Evolutionary conservation across 2,888 invertebrate genomes (phyloP), one percentile per base, ranked within the genome.

Genomic region (Aphrophora alni): DNA sequence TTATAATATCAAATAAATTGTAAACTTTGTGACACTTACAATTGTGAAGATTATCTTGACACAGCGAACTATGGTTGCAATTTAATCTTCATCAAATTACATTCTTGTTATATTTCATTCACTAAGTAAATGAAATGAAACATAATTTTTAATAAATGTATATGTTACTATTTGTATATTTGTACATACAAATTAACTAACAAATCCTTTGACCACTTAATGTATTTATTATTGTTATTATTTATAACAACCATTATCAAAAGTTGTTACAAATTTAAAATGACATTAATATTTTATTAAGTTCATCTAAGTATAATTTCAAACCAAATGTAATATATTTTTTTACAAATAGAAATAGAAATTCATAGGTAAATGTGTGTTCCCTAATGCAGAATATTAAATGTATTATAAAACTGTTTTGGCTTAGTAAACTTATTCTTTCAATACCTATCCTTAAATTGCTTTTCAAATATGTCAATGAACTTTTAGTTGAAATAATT

Each of bases 1-100:
- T 84, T 33, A 82, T 84, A 69, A 83, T 84, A 5, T 81, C 83
- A 25, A 83, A 83, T 76, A 84, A 82, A 76, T 44, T 78, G 3
- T 82, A 73, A 75, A 27, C 59, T 10, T 10, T 28, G 12, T 33
- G 14, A 44, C 17, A 10, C 12, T 44, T 44, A 44, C 12, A 12
- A 17, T 44, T 44, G 44, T 44, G 44, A 44, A 33, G 5, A 33
- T n/a, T n/a, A n/a, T n/a, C n/a, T n/a, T n/a, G n/a, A n/a, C n/a
- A 33, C 44, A 14, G 44, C 12, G 44, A 17, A 44, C 44, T 14
- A 17, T 33, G 33, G 33, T 33, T 33, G 33, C 8, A 33, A 33
- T n/a, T n/a, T n/a, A 33, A 33, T 3, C 33, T 8, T 33, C 8
- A 8, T 33, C 8, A 33, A 33, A 33, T 3, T 3, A 3, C 33